Conservation (phyloP, 2,888 invertebrate species). For the Pandemis corylana region DNA sequence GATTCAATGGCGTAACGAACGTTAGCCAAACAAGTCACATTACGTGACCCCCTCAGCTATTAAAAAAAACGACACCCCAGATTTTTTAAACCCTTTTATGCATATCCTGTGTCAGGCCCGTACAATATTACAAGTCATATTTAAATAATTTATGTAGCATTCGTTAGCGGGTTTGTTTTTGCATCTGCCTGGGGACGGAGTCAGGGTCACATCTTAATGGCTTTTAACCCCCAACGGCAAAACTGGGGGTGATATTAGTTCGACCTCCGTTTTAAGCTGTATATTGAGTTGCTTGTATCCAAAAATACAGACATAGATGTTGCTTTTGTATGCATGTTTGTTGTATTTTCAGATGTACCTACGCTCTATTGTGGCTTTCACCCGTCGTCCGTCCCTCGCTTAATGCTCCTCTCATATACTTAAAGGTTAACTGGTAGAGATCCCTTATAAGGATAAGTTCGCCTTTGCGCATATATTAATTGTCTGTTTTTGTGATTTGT, state of each 20-base stretch:
- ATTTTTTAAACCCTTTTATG: conserved; percentile 82
- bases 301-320: no score
- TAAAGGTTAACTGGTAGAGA: no score
- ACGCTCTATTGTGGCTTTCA: no score
- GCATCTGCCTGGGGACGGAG: conserved; percentile 68
- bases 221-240: neutral
- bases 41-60: conserved; percentile 63
- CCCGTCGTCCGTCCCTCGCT: no score
- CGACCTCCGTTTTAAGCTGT: neutral
- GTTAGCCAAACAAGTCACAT: conserved; percentile 63
- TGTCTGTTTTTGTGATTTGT: no score
- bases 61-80: conserved; percentile 77
- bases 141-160: conserved; percentile 82
- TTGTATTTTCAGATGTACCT: no score
- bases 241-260: neutral
- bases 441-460: no score
- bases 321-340: no score
- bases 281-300: no score
- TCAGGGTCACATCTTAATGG: conserved; percentile 17
- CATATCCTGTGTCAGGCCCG: conserved; percentile 79
- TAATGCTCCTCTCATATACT: no score
- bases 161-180: conserved; percentile 67
- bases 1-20: conserved; percentile 68
- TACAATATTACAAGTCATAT: conserved; percentile 82
- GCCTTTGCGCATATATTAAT: no score